Evolutionary conservation across 30 jellyfish, hydroid and myxozoan species (phyloP), one percentile per base, ranked within the genome.

Genomic region (Turritopsis rubra): DNA sequence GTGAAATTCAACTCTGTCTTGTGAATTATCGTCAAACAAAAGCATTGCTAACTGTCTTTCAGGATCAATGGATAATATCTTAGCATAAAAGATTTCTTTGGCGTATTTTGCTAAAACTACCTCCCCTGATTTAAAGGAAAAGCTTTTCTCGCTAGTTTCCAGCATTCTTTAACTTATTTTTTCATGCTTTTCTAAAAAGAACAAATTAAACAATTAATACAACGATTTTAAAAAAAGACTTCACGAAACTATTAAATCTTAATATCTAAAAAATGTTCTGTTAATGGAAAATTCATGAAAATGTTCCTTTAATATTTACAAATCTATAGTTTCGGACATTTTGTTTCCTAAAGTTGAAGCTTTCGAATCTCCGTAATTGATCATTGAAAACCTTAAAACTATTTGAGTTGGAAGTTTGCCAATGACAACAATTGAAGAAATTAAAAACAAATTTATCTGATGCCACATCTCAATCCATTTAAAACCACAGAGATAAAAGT

Each of bases 41-140:
- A 93, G 76, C 70, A 82, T 77, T 30, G 96, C 94, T 25, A 20
- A 79, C 72, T 87, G 54, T 71, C 74, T 88, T 9, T 52, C 27
- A 28, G 65, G 72, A 30, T 89, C 79, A 18, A 88, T 83, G 27
- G 96, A 79, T 24, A 93, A 31, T 28, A 93, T 88, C 89, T 93
- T 93, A 21, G 99, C 99, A 72, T 93, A 93, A 84, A 72, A 93
- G 65, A 93, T 68, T 53, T 86, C 89, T n/a, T 81, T 84, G 20
- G 78, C 89, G 93, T 93, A 88, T 60, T 88, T 94, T 7, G 96
- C 96, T 70, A 93, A 74, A 13, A 93, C 96, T 21, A 93, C 96
- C 9, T 93, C 99, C 30, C 84, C 84, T 16, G 60, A 21, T 60
- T 53, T 27, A 60, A 80, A 80, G 52, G 24, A n/a, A 26, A 80